A percentile compares a stretch with the other conserved stretches of the same genome.
These are phyloP conservation scores for Upupa epops DNA, from an alignment of 2,113 vertebrate species.

Conservation along the genomic window DNA sequence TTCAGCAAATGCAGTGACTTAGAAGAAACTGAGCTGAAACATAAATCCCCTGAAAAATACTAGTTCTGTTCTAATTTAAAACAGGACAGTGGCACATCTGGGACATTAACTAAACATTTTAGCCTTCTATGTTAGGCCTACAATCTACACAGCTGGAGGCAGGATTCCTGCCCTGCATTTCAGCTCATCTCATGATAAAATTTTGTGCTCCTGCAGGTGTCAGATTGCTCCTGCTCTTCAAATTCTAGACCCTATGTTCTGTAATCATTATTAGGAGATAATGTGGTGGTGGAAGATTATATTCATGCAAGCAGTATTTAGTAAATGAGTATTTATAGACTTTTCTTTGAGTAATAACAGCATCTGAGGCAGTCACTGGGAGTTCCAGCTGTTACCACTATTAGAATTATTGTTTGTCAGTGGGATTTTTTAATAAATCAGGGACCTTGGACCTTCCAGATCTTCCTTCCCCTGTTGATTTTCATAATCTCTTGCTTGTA, in stretches of 20 bases:
- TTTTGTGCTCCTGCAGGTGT: neutral
- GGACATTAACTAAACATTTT: fast-evolving
- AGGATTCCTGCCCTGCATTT: neutral
- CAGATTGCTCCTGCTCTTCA: fast-evolving
- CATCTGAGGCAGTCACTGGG: neutral
- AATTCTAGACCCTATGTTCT: neutral
- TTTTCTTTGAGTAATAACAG: neutral
- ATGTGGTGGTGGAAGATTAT: neutral
- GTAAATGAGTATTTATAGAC: neutral
- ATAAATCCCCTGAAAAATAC: no score
- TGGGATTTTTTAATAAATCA: neutral
- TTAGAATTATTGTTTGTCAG: neutral
- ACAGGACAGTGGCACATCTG: neutral
- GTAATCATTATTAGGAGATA: neutral
- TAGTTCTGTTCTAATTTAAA: no score
- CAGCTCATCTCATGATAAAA: fast-evolving
- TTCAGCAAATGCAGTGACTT: no score
- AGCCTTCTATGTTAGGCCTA: fast-evolving
- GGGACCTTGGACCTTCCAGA: neutral
- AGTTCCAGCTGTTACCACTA: neutral
- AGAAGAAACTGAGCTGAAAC: no score
- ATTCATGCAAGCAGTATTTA: neutral
- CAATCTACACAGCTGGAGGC: neutral
- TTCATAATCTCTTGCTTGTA: neutral
- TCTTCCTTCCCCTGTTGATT: neutral